phyloP scores from a whole-genome alignment of 1,140 invertebrate genomes.

The Penaeus indicus region DNA sequence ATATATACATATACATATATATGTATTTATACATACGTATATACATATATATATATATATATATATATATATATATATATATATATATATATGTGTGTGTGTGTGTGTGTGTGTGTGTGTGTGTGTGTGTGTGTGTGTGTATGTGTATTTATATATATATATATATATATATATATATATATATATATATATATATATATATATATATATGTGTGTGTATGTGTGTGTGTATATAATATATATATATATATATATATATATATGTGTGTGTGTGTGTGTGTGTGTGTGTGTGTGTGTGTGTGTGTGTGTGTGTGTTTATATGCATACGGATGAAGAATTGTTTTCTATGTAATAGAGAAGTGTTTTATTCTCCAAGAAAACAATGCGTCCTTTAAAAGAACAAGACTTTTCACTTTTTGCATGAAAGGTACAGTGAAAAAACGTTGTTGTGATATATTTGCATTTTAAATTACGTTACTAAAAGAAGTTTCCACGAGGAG shows the following conservation, averaged over 20 bases:
- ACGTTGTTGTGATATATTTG: no score
- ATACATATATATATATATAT: slow-evolving; percentile 27
- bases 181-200: background rate
- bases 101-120: background rate
- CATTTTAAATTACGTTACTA: no score
- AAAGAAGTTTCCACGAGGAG: no score
- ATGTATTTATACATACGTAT: background rate
- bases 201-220: background rate
- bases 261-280: background rate
- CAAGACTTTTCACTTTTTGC: no score
- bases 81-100: background rate
- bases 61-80: background rate
- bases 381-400: no score
- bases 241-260: background rate
- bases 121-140: no score
- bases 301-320: no score
- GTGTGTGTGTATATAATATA: slow-evolving; percentile 19
- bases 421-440: no score
- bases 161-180: background rate
- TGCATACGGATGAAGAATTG: no score
- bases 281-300: background rate
- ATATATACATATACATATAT: background rate
- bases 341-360: no score
- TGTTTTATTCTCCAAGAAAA: no score
- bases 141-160: background rate